Base-by-base conservation (phyloP, 1,140 invertebrate genomes). In the Leptoteleia sp. region DNA sequence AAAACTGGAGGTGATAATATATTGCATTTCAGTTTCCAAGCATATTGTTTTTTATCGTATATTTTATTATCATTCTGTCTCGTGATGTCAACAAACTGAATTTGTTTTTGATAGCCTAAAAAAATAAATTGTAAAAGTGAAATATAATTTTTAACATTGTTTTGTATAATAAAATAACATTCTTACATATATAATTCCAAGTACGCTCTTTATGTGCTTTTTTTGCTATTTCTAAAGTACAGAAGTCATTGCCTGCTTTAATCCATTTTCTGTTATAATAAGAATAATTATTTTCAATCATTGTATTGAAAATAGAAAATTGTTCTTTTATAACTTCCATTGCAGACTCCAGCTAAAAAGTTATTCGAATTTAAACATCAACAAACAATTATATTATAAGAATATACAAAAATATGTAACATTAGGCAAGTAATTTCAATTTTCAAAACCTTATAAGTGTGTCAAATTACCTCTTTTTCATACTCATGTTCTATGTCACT, bases 121-220 rank as follows among this genome's bases (percentile, higher is more conserved):
- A 54, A 15, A 12, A 43, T 43, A 17, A 11, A 3, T 3, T 25
- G 6, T 25, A 6, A 25, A 3, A 3, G 3, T 3, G 6, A 25
- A 25, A 25, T 25, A 25, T 25, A 25, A 25, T 25, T 25, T 3
- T 25, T 25, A 25, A 25, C 3, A 25, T 25, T 25, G 22, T 3
- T 3, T 25, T 25, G 6, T 25, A 25, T 25, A 25, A 25, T 25
- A 25, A 25, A 25, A 25, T 25, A 3, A 25, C 22, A 25, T 25
- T 29, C 27, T 6, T 73, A 73, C 70, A 73, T 9, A 35, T 62
- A 17, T 13, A 71, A 38, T 45, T 64, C 70, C 70, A 73, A 0
- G 40, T 73, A 1, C 17, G 29, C 17, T 57, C 50, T 16, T 33
- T 29, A 4, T 40, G 31, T 3, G 27, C 13, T 12, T 57, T 64